Conservation (phyloP, 2,888 invertebrate species). For the Trachelus iudaicus region DNA sequence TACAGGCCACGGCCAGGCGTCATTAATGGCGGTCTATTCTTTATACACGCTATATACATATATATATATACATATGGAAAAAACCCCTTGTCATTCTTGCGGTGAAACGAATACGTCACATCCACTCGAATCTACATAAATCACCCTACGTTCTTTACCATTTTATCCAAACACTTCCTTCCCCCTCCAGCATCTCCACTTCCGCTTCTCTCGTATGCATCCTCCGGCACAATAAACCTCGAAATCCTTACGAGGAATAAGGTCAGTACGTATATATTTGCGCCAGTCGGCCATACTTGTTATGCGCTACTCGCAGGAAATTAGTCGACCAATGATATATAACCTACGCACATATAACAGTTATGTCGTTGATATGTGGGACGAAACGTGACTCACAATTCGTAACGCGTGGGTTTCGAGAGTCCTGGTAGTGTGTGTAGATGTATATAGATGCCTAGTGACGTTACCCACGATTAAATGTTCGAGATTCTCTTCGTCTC, state of each 20-base stretch:
- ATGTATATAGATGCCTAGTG: background rate
- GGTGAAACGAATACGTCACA: background rate
- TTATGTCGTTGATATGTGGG: constrained; percentile 44
- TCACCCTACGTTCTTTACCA: background rate
- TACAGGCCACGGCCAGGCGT: background rate
- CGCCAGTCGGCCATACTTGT: constrained; percentile 23
- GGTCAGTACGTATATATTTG: background rate
- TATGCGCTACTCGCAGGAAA: constrained; percentile 46
- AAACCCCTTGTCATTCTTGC: background rate
- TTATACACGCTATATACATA: background rate
- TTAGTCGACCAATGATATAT: constrained; percentile 29
- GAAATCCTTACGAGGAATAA: constrained; percentile 32
- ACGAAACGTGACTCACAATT: constrained; percentile 48
- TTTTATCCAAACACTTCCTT: background rate
- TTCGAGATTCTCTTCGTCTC: constrained; percentile 21
- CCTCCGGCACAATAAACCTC: constrained; percentile 31
- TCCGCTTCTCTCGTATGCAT: background rate
- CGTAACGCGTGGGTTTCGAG: constrained; percentile 17
- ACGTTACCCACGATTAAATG: constrained; percentile 25
- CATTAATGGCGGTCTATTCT: background rate
- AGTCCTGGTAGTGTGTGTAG: background rate
- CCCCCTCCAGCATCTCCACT: background rate
- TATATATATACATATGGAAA: too few relatives aligned
- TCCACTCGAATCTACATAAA: background rate
- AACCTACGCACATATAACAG: constrained; percentile 12